Conservation (phyloP, 2,113 vertebrate genomes). For the Stomatorhinus ivindoensis region DNA sequence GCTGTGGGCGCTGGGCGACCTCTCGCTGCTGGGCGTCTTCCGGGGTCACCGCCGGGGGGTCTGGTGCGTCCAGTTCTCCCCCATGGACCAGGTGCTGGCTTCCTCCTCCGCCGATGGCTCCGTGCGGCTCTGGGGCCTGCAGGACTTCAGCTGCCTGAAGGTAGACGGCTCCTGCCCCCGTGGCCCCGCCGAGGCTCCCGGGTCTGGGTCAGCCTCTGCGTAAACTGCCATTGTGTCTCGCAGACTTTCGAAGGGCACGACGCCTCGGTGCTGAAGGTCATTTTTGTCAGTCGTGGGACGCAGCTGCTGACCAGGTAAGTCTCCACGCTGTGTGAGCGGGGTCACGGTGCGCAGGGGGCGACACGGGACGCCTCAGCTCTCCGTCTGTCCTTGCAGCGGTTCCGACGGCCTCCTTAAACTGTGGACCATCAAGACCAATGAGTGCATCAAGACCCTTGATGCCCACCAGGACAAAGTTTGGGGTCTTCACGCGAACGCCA, state of each 20-base stretch:
- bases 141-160: conserved; percentile 92
- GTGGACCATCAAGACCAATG: conserved; percentile 95
- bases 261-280: conserved; percentile 85
- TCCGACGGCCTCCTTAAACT: conserved; percentile 90
- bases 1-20: conserved; percentile 71
- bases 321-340: neutral
- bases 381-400: conserved; percentile 58
- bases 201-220: too few relatives aligned
- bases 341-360: neutral
- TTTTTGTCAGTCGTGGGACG: conserved; percentile 83
- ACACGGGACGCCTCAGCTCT: neutral
- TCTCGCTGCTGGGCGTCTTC: conserved; percentile 75
- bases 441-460: conserved; percentile 86
- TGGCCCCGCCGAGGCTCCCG: neutral
- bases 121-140: conserved; percentile 81
- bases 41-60: conserved; percentile 79
- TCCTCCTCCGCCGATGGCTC: conserved; percentile 84
- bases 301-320: conserved; percentile 83
- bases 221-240: neutral
- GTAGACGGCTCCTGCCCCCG: conserved; percentile 40
- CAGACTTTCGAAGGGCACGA: conserved; percentile 98
- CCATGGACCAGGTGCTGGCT: conserved; percentile 83
- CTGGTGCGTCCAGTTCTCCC: conserved; percentile 92
- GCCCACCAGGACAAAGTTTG: conserved; percentile 90
- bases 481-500: conserved; percentile 77